Percentiles rank a stretch among this genome's conserved stretches.
Evolutionary conservation across 64 coral and sea anemone genomes (phyloP).

Genomic region (Orbicella faveolata): DNA sequence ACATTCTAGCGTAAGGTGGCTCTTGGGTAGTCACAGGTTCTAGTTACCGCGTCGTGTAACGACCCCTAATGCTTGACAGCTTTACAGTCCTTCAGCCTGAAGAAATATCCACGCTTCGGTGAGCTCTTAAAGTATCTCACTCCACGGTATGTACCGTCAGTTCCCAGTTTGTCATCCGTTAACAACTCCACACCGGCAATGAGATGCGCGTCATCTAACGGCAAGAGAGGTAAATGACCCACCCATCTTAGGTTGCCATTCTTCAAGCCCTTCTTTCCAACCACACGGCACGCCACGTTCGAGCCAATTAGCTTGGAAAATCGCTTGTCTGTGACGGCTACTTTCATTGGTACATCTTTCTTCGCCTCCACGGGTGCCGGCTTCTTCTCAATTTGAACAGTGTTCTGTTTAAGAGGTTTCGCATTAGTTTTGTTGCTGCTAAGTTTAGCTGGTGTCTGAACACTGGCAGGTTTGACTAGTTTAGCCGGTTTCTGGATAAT

Average conservation of each 20-base stretch:
- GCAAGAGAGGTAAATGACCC: constrained; percentile 75
- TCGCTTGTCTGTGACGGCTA: constrained; percentile 59
- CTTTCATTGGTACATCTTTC: not conserved
- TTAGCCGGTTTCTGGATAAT: not conserved
- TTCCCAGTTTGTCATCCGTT: constrained; percentile 85
- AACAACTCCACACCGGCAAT: constrained; percentile 86
- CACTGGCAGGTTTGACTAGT: not conserved
- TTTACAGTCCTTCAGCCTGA: constrained; percentile 85
- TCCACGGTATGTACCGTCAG: constrained; percentile 85
- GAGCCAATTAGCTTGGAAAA: constrained; percentile 64
- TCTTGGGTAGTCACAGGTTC: no score
- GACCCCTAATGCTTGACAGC: constrained; percentile 35
- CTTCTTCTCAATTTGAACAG: not conserved
- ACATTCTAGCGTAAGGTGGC: no score
- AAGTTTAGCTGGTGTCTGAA: constrained; percentile 1
- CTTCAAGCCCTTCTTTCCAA: constrained; percentile 49
- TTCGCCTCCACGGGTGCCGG: not conserved
- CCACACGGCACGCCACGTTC: constrained; percentile 69
- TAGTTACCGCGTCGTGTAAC: no score
- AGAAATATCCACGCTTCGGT: constrained; percentile 94
- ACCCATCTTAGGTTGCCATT: constrained; percentile 80
- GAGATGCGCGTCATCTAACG: constrained; percentile 66
- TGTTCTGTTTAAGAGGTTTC: not conserved
- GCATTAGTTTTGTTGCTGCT: not conserved
- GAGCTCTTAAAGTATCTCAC: constrained; percentile 74